Evolutionary conservation across 2,113 vertebrate species (phyloP).

Genomic region (Hemichromis elongatus): DNA sequence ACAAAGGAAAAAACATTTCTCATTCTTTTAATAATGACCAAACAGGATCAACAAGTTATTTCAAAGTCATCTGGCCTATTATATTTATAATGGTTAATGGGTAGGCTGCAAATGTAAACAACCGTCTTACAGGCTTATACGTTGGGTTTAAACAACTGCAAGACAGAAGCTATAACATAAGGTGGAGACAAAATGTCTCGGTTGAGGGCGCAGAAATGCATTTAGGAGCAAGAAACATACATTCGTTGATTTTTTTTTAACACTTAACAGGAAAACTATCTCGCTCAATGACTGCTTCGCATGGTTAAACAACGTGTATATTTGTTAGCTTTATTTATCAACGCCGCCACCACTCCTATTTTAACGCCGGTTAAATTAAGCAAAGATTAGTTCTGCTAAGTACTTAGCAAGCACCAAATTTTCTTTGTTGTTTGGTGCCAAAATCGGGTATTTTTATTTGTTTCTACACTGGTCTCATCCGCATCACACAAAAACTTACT

Average conservation of each 20-base stretch:
- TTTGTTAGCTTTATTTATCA: neutral
- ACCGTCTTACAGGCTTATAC: neutral
- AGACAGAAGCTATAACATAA: neutral
- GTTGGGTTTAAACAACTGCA: neutral
- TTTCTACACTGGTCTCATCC: neutral
- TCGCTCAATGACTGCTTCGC: neutral
- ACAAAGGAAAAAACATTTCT: neutral
- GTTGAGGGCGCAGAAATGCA: neutral
- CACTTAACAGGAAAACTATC: neutral
- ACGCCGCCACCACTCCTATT: neutral
- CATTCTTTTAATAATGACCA: neutral
- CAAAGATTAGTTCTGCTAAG: neutral
- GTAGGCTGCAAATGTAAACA: neutral
- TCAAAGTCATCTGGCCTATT: neutral
- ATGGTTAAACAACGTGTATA: neutral
- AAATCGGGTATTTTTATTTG: neutral
- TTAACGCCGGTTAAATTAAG: neutral
- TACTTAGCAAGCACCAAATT: slow-evolving; percentile 6
- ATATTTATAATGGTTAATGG: neutral
- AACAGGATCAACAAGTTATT: neutral
- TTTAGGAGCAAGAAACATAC: neutral
- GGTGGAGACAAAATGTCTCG: neutral
- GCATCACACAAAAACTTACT: neutral
- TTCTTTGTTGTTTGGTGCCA: slow-evolving; percentile 52
- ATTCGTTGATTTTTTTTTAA: neutral